A percentile compares a stretch with the other conserved stretches of the same genome.
Conservation (phyloP, 2,113 vertebrate genomes). For the Barnardius zonarius region DNA sequence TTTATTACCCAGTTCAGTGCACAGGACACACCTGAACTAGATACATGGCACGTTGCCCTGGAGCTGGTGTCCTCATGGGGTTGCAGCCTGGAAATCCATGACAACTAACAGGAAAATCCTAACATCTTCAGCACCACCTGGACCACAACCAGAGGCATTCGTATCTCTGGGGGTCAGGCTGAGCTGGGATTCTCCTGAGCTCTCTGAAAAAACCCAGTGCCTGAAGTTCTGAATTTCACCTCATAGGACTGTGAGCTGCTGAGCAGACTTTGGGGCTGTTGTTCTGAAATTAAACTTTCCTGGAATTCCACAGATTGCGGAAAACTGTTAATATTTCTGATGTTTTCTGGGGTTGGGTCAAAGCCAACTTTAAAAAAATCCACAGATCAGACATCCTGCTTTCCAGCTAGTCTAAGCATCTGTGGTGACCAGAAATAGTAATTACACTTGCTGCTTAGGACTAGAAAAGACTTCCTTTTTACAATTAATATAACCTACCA, state of each 20-base stretch:
- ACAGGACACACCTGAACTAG: background rate
- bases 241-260: background rate
- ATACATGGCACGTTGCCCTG: background rate
- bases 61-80: background rate
- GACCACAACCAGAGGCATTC: background rate
- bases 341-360: background rate
- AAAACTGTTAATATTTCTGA: background rate
- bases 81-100: background rate
- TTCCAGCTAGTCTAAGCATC: background rate
- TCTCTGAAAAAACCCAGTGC: background rate
- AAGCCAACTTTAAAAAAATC: background rate
- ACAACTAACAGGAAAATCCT: background rate
- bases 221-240: background rate
- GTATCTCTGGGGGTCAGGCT: background rate
- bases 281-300: background rate
- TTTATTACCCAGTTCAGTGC: background rate
- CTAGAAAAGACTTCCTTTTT: background rate
- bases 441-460: background rate
- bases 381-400: background rate
- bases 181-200: background rate
- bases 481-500: background rate
- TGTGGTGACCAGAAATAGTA: background rate
- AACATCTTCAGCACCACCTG: background rate
- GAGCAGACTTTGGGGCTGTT: background rate
- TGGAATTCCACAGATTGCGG: background rate